Percentiles rank a stretch among this genome's conserved stretches.
These are phyloP conservation scores for Pentamera pediparva DNA, from an alignment of 53 echinoderm and acorn worm species.

Conservation along the genomic window DNA sequence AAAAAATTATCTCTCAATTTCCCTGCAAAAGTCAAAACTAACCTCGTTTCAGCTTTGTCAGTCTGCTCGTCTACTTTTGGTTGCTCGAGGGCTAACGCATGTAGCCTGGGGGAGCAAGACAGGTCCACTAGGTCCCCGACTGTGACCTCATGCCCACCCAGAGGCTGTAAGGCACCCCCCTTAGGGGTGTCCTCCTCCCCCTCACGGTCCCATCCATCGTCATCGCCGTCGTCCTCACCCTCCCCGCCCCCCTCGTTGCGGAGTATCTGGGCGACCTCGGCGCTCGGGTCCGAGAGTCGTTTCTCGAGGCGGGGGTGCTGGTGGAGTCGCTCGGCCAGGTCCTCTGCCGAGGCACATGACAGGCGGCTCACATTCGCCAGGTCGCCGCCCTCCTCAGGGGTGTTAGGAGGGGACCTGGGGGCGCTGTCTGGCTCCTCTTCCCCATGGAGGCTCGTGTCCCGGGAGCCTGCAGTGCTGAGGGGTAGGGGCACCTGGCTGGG, in stretches of 20 bases:
- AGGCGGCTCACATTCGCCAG: constrained; percentile 37
- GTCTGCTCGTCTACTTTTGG: constrained; percentile 6
- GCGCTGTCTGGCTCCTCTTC: constrained; percentile 48
- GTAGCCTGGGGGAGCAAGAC: constrained; percentile 1
- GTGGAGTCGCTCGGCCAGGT: constrained; percentile 59
- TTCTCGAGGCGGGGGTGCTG: constrained; percentile 72
- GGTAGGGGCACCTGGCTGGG: constrained; percentile 44
- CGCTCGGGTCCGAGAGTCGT: constrained; percentile 89
- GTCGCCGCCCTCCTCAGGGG: constrained; percentile 55
- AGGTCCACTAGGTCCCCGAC: constrained; percentile 26
- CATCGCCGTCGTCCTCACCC: constrained; percentile 34
- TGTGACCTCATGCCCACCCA: not conserved
- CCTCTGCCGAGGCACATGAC: constrained; percentile 42
- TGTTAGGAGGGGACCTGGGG: constrained; percentile 81
- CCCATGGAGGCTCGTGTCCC: not conserved
- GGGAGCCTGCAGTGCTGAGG: not conserved
- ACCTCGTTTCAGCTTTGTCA: constrained; percentile 2
- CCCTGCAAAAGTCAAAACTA: not conserved
- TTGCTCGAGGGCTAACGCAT: not conserved
- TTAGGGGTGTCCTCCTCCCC: constrained; percentile 13
- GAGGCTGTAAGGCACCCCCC: not conserved
- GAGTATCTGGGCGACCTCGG: constrained; percentile 88
- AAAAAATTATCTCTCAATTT: not conserved
- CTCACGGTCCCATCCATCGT: constrained; percentile 23
- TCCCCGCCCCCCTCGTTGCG: constrained; percentile 26